Conservation (phyloP, 2,888 invertebrate genomes). For the Caenorhabditis sp. region DNA sequence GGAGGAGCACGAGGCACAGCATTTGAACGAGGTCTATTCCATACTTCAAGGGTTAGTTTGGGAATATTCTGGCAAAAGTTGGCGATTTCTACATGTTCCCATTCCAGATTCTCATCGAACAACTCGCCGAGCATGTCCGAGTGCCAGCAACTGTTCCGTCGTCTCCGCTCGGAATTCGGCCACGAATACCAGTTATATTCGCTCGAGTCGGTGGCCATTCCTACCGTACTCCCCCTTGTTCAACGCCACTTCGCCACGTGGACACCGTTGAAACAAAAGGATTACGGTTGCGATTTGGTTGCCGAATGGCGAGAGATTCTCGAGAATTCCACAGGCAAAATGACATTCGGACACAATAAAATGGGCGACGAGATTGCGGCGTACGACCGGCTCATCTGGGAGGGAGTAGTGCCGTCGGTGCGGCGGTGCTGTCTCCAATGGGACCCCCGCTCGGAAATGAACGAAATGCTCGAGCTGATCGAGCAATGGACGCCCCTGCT, state of each 20-base stretch:
- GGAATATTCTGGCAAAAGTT: constrained; percentile 27
- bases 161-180: constrained; percentile 83
- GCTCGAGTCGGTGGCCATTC: constrained; percentile 88
- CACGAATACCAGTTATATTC: constrained; percentile 87
- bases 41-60: constrained; percentile 36
- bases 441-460: constrained; percentile 85
- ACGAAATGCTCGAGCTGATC: constrained; percentile 87
- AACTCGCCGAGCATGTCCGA: constrained; percentile 81
- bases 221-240: constrained; percentile 88
- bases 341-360: constrained; percentile 50
- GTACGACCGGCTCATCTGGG: constrained; percentile 90
- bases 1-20: constrained; percentile 86
- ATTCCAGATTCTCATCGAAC: constrained; percentile 36
- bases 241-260: constrained; percentile 86
- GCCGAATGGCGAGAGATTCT: constrained; percentile 69
- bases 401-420: constrained; percentile 90
- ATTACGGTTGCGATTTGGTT: constrained; percentile 80
- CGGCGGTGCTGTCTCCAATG: constrained; percentile 82
- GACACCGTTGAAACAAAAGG: constrained; percentile 86
- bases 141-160: constrained; percentile 83
- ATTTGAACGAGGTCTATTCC: constrained; percentile 80
- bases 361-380: constrained; percentile 81
- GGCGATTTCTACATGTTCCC: not conserved
- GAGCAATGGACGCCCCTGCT: constrained; percentile 88
- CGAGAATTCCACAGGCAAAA: constrained; percentile 10